phyloP scores from a whole-genome alignment of 2,797 vertebrate genomes.

The Myotis planiceps region DNA sequence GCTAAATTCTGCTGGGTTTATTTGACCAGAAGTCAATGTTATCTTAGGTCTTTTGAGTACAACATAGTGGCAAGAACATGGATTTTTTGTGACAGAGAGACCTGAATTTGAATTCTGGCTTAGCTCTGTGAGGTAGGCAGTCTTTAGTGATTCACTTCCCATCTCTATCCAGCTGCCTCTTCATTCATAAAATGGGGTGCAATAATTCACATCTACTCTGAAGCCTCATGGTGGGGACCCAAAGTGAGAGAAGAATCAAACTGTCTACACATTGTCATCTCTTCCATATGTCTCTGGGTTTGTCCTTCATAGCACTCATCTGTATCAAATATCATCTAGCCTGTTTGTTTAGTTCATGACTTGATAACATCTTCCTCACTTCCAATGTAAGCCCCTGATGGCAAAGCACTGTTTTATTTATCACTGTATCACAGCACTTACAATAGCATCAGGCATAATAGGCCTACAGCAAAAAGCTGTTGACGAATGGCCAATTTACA shows the following conservation, averaged over 20 bases:
- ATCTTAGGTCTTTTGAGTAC: background rate
- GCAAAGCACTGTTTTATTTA: rapidly evolving
- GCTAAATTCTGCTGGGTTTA: background rate
- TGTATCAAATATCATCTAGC: no score
- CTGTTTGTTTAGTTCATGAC: background rate
- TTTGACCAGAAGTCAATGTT: background rate
- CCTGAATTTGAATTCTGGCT: background rate
- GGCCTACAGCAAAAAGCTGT: background rate
- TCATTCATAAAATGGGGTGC: background rate
- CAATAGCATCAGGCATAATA: rapidly evolving
- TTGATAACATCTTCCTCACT: background rate
- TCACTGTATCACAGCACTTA: rapidly evolving
- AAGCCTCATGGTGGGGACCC: background rate
- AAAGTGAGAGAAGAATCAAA: background rate
- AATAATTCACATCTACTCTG: no score
- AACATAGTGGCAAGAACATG: no score
- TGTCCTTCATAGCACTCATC: background rate
- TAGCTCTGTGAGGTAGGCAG: background rate
- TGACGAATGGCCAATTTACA: rapidly evolving
- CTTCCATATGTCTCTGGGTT: background rate
- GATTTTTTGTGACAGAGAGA: background rate
- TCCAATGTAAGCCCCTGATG: rapidly evolving
- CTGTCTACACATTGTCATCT: rapidly evolving
- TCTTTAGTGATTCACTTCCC: no score
- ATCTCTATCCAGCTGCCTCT: no score